Conservation (phyloP, 2,888 invertebrate genomes). For the Rhimphoctona megacephalus region DNA sequence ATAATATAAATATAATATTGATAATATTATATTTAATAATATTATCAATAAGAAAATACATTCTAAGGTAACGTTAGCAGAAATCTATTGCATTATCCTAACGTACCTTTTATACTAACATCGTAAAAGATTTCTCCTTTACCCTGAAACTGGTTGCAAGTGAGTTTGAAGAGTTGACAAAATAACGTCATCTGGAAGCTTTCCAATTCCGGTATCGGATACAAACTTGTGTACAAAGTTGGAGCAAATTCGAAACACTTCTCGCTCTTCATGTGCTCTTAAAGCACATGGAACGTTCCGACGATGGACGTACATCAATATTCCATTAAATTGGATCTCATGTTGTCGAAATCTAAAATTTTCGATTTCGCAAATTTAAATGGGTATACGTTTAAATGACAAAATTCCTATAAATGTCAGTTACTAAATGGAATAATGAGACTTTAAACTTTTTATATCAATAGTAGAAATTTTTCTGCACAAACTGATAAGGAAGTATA, state of each 20-base stretch:
- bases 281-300: no score
- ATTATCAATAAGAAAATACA: background rate
- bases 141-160: conserved; percentile 12
- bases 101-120: background rate
- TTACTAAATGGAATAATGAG: background rate
- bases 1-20: no score
- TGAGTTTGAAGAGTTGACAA: conserved; percentile 1
- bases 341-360: background rate
- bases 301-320: background rate
- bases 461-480: background rate
- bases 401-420: background rate
- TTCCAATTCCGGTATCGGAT: conserved; percentile 20
- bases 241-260: background rate
- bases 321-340: background rate
- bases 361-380: background rate
- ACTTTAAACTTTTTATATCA: background rate
- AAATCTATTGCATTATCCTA: background rate
- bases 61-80: background rate
- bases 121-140: background rate
- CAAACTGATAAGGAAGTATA: background rate
- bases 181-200: conserved; percentile 10
- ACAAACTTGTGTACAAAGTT: conserved; percentile 3
- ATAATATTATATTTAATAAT: no score
- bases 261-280: background rate
- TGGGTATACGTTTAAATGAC: background rate